Percentiles rank a stretch among this genome's conserved stretches.
These are phyloP conservation scores for Helicoverpa armigera DNA, from an alignment of 1,140 invertebrate species.

Conservation along the genomic window DNA sequence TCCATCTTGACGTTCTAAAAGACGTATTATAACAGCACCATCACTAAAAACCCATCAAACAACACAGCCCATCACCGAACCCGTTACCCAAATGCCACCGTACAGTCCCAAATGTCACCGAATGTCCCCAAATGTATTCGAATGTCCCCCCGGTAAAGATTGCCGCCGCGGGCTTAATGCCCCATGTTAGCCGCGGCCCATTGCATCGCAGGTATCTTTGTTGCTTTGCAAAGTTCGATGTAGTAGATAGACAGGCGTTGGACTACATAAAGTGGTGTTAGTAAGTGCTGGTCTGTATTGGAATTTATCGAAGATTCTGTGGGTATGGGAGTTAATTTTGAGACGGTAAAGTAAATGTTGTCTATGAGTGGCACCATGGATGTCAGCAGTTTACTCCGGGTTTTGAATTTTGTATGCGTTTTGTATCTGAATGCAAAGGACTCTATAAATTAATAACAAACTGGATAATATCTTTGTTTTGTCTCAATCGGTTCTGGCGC, in stretches of 20 bases:
- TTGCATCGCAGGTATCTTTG: slow-evolving; percentile 60
- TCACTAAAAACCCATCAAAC: not conserved
- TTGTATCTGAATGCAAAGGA: too few species aligned
- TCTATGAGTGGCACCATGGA: too few species aligned
- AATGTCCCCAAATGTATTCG: slow-evolving; percentile 70
- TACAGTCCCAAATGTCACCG: slow-evolving; percentile 51
- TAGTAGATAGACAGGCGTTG: slow-evolving; percentile 14
- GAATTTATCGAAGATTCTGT: not conserved
- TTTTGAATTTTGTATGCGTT: too few species aligned
- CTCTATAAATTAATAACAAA: too few species aligned
- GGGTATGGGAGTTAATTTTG: too few species aligned
- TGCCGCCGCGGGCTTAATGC: slow-evolving; percentile 65
- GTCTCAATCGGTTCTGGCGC: too few species aligned
- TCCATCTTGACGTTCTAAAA: not conserved
- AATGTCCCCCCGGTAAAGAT: slow-evolving; percentile 67
- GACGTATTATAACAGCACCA: too few species aligned
- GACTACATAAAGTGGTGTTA: slow-evolving; percentile 9
- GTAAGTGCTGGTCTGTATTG: not conserved
- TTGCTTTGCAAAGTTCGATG: slow-evolving; percentile 30
- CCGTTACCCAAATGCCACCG: slow-evolving; percentile 75
- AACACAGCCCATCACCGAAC: slow-evolving; percentile 50
- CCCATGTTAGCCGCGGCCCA: slow-evolving; percentile 66
- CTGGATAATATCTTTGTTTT: too few species aligned
- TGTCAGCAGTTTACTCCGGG: too few species aligned
- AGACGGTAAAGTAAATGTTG: too few species aligned